Evolutionary conservation across 2,888 invertebrate genomes (phyloP).

Genomic region (Octodonta nipae): DNA sequence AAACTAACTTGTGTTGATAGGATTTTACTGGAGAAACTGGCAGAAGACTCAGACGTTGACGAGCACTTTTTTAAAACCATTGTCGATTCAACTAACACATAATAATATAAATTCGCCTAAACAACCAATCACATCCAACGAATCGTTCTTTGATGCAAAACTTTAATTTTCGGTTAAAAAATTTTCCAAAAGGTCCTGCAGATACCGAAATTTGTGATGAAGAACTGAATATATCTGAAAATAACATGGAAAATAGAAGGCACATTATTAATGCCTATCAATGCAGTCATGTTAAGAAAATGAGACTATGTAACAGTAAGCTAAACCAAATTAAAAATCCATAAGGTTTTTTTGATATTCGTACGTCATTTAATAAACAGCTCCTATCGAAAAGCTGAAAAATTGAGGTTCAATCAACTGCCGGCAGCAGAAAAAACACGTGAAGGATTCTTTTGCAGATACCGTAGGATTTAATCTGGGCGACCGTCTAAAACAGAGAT

Average conservation of each 20-base stretch:
- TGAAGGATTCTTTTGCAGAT: not conserved
- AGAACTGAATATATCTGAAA: not conserved
- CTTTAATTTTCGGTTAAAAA: not conserved
- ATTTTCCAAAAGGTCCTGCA: not conserved
- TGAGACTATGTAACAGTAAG: too few relatives aligned
- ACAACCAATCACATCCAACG: not conserved
- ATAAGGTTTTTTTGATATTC: not conserved
- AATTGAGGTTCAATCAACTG: not conserved
- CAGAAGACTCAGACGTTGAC: too few relatives aligned
- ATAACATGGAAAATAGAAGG: not conserved
- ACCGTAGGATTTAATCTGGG: not conserved
- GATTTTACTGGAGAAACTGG: too few relatives aligned
- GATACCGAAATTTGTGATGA: not conserved
- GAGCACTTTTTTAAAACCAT: too few relatives aligned
- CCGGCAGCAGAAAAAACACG: not conserved
- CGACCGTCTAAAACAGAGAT: not conserved
- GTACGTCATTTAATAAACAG: not conserved
- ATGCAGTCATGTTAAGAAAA: not conserved
- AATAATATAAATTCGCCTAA: not conserved
- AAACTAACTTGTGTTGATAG: too few relatives aligned
- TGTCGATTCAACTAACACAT: too few relatives aligned
- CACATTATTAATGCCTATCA: not conserved
- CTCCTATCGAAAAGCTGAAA: not conserved
- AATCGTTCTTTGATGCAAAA: not conserved
- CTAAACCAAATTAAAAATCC: not conserved